Evolutionary conservation across 2,113 vertebrate species (phyloP).

Genomic region (Corydoras sp.): DNA sequence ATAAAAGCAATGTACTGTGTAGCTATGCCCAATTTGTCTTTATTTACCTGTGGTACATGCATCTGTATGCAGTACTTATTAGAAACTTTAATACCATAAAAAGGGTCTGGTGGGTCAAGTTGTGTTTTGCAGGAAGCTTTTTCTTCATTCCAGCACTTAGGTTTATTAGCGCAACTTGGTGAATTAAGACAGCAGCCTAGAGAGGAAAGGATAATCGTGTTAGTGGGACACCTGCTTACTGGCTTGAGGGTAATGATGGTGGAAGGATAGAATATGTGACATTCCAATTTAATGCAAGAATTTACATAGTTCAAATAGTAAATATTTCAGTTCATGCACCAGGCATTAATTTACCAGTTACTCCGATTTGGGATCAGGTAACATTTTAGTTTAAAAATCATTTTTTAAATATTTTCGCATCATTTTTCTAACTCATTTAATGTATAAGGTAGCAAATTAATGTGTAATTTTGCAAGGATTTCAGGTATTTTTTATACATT

Average conservation of each 20-base stretch:
- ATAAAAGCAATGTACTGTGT: slow-evolving; percentile 55
- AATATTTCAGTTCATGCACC: too few relatives aligned
- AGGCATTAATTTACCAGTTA: too few relatives aligned
- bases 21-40: slow-evolving; percentile 64
- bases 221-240: slow-evolving; percentile 23
- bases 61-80: slow-evolving; percentile 63
- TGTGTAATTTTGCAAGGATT: too few relatives aligned
- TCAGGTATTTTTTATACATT: too few relatives aligned
- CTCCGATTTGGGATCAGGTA: too few relatives aligned
- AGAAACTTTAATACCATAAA: slow-evolving; percentile 66
- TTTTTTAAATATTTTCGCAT: too few relatives aligned
- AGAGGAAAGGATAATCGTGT: slow-evolving; percentile 62
- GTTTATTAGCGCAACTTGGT: slow-evolving; percentile 64
- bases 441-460: too few relatives aligned
- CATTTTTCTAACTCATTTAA: too few relatives aligned
- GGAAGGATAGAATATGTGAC: neutral
- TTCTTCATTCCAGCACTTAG: slow-evolving; percentile 74
- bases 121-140: slow-evolving; percentile 60
- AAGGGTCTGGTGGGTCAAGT: slow-evolving; percentile 51
- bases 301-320: neutral
- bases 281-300: neutral
- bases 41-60: slow-evolving; percentile 68
- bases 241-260: slow-evolving; percentile 6
- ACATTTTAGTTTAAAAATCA: too few relatives aligned
- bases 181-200: slow-evolving; percentile 44